These are phyloP conservation scores for Hesperia comma DNA, from an alignment of 2,888 invertebrate genomes.

Conservation along the genomic window DNA sequence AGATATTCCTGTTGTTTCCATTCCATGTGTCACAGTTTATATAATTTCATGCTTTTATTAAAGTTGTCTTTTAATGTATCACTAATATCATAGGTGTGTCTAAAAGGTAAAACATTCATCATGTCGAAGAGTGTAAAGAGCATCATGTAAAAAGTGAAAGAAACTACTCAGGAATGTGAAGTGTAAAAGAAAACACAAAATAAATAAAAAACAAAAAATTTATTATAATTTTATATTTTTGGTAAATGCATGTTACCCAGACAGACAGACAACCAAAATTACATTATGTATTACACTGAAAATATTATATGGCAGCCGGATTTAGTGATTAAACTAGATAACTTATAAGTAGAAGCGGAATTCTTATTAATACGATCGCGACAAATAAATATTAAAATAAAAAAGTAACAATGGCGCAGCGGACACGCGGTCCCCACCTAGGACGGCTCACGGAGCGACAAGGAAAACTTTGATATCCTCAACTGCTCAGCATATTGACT, in stretches of 20 bases:
- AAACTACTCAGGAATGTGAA: neutral
- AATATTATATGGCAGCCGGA: slow-evolving; percentile 67
- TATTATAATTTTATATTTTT: slow-evolving; percentile 71
- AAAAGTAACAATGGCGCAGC: slow-evolving; percentile 64
- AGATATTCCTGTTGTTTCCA: too few relatives aligned
- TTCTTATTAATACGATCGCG: slow-evolving; percentile 58
- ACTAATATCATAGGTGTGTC: too few relatives aligned
- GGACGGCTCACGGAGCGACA: neutral
- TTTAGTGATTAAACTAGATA: slow-evolving; percentile 57
- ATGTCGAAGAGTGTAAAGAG: too few relatives aligned
- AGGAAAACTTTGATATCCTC: neutral
- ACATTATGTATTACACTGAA: slow-evolving; percentile 54
- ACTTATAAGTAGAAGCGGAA: slow-evolving; percentile 73
- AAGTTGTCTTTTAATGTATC: too few relatives aligned
- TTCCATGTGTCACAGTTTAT: too few relatives aligned
- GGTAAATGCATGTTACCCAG: slow-evolving; percentile 81
- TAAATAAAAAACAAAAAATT: slow-evolving; percentile 63
- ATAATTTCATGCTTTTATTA: too few relatives aligned
- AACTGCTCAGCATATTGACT: too few relatives aligned
- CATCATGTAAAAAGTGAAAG: too few relatives aligned
- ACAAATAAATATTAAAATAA: slow-evolving; percentile 60
- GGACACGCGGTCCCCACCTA: slow-evolving; percentile 40
- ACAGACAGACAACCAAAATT: slow-evolving; percentile 71
- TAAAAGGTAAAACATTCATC: too few relatives aligned
- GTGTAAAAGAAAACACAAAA: slow-evolving; percentile 42